These are phyloP conservation scores for Euura lappo DNA, from an alignment of 1,140 invertebrate genomes.

Conservation along the genomic window DNA sequence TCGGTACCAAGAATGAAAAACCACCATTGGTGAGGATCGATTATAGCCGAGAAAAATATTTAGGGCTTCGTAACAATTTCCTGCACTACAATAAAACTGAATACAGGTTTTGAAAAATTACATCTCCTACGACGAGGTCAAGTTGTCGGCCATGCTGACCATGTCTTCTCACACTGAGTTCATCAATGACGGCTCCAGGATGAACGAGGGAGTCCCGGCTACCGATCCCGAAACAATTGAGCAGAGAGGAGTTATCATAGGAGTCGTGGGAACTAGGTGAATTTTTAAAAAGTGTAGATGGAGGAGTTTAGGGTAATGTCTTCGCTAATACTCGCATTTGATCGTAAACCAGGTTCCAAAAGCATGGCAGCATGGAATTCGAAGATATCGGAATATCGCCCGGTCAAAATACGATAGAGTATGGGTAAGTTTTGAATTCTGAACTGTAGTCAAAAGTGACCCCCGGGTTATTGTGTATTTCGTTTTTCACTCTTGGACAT, in stretches of 20 bases:
- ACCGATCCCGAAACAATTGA: slow-evolving; percentile 46
- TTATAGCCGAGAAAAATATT: neutral
- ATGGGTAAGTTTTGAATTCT: slow-evolving; percentile 50
- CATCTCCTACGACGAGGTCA: slow-evolving; percentile 67
- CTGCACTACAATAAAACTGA: neutral
- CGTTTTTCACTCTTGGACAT: no score
- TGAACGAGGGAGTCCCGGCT: slow-evolving; percentile 61
- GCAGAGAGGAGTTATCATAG: slow-evolving; percentile 53
- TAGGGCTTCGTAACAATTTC: neutral
- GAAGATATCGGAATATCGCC: slow-evolving; percentile 62
- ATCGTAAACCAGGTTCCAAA: slow-evolving; percentile 48
- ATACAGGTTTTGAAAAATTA: slow-evolving; percentile 57
- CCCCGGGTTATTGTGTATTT: no score
- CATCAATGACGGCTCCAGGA: slow-evolving; percentile 67
- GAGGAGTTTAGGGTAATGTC: neutral
- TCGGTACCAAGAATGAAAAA: slow-evolving; percentile 57
- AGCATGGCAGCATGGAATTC: slow-evolving; percentile 62
- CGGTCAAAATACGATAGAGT: slow-evolving; percentile 58
- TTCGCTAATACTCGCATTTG: neutral
- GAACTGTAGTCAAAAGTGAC: neutral
- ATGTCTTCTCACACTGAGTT: slow-evolving; percentile 68
- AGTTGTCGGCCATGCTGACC: slow-evolving; percentile 67
- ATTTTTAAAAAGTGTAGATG: slow-evolving; percentile 1
- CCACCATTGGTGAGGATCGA: slow-evolving; percentile 47
- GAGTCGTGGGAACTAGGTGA: slow-evolving; percentile 49